Evolutionary conservation across 1,140 invertebrate species (phyloP).

Genomic region (Drosophila pectinifera): DNA sequence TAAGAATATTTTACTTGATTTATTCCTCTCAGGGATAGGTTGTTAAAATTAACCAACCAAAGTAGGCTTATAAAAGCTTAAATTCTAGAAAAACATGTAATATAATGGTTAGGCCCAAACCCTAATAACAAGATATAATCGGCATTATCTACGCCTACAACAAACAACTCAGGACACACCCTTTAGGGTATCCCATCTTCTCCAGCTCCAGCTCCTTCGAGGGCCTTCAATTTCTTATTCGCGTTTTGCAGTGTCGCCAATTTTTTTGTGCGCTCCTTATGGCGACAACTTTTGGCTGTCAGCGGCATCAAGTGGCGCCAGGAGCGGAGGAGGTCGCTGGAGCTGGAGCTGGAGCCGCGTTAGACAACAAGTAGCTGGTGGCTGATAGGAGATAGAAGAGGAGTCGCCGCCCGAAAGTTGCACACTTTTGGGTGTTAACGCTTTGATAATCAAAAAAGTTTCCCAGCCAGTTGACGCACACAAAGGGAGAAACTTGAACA

Average conservation of each 20-base stretch:
- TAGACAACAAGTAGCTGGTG: constrained; percentile 76
- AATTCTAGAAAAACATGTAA: no score
- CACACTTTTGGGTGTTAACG: constrained; percentile 80
- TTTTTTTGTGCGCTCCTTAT: constrained; percentile 57
- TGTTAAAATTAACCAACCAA: no score
- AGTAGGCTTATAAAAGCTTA: no score
- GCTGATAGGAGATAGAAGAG: constrained; percentile 44
- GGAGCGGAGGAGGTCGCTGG: constrained; percentile 19
- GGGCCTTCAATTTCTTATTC: constrained; percentile 40
- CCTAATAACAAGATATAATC: not conserved
- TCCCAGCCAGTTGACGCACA: constrained; percentile 71
- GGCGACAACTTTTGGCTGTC: constrained; percentile 77
- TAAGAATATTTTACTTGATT: no score
- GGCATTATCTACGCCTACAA: not conserved
- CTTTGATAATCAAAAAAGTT: constrained; percentile 83
- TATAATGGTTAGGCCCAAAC: no score
- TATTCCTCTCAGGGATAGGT: no score
- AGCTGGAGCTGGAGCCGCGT: constrained; percentile 53
- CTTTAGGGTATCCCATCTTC: constrained; percentile 48
- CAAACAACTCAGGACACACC: not conserved
- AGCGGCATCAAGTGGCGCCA: constrained; percentile 63
- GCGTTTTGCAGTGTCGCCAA: constrained; percentile 72
- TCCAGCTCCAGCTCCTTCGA: not conserved
- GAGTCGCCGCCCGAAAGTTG: constrained; percentile 54
- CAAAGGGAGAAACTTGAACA: constrained; percentile 72